Evolutionary conservation across 2,888 invertebrate species (phyloP).

Genomic region (Mylabris sibirica): DNA sequence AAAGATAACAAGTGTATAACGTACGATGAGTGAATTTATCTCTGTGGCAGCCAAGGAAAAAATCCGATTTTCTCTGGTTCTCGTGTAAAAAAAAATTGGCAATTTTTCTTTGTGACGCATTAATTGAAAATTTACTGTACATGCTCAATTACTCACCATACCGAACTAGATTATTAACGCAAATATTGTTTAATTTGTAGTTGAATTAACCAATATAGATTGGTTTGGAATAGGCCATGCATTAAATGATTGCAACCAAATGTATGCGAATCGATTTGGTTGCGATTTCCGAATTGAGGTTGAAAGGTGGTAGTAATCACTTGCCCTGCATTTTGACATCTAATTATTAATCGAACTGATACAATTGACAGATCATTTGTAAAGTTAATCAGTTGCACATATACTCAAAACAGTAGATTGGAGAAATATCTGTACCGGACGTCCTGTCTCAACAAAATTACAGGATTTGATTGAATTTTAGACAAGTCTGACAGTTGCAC

Average conservation of each 20-base stretch:
- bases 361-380: constrained; percentile 7
- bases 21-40: neutral
- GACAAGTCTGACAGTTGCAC: constrained; percentile 23
- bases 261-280: constrained; percentile 2
- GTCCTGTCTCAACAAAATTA: constrained; percentile 38
- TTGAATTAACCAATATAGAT: neutral
- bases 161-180: too few relatives aligned
- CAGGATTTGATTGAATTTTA: constrained; percentile 38
- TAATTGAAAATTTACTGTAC: too few relatives aligned
- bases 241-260: constrained; percentile 7
- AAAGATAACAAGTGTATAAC: neutral
- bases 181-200: too few relatives aligned
- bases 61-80: neutral
- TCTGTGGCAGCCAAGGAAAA: neutral
- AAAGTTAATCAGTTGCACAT: constrained; percentile 32
- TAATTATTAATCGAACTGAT: constrained; percentile 12
- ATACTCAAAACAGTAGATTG: too few relatives aligned
- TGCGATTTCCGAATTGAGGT: constrained; percentile 8
- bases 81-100: neutral
- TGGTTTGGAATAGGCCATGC: neutral
- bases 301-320: constrained; percentile 6
- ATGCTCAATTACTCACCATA: too few relatives aligned
- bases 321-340: neutral
- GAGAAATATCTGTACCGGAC: constrained; percentile 37
- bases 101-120: neutral